These are phyloP conservation scores for Julus scanicus DNA, from an alignment of 2,888 invertebrate species.

Conservation along the genomic window DNA sequence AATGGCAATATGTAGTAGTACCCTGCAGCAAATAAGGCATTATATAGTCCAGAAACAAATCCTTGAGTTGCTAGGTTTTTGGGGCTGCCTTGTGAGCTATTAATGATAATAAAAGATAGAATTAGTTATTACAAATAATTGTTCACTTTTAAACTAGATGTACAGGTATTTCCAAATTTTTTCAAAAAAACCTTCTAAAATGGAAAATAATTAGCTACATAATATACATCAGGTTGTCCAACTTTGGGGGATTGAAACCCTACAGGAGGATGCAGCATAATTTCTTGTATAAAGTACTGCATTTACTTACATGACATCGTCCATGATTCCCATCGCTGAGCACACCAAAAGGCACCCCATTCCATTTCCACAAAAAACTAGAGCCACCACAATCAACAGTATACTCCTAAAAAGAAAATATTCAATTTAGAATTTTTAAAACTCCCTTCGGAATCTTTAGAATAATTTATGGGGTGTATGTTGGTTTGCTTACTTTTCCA, in stretches of 20 bases:
- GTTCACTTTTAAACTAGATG: background rate
- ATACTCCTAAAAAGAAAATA: background rate
- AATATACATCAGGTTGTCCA: no score
- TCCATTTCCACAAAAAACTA: conserved; percentile 51
- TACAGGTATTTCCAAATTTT: no score
- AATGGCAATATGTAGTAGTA: background rate
- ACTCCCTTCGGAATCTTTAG: background rate
- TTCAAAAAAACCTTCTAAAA: no score
- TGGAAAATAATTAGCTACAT: no score
- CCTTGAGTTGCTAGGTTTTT: conserved; percentile 52
- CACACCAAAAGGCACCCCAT: conserved; percentile 47
- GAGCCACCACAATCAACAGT: background rate
- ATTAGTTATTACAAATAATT: background rate
- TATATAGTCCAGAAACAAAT: conserved; percentile 56
- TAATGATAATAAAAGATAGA: background rate
- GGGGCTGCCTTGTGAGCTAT: conserved; percentile 34
- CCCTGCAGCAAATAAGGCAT: conserved; percentile 52
- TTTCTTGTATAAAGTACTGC: background rate
- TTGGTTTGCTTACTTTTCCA: conserved; percentile 69
- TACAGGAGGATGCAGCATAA: no score
- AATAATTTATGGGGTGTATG: background rate
- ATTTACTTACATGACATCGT: conserved; percentile 48
- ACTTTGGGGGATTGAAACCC: no score
- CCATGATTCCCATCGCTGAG: conserved; percentile 51
- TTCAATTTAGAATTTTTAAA: background rate